phyloP scores from a whole-genome alignment of 1,140 invertebrate genomes.

The Vanessa atalanta region DNA sequence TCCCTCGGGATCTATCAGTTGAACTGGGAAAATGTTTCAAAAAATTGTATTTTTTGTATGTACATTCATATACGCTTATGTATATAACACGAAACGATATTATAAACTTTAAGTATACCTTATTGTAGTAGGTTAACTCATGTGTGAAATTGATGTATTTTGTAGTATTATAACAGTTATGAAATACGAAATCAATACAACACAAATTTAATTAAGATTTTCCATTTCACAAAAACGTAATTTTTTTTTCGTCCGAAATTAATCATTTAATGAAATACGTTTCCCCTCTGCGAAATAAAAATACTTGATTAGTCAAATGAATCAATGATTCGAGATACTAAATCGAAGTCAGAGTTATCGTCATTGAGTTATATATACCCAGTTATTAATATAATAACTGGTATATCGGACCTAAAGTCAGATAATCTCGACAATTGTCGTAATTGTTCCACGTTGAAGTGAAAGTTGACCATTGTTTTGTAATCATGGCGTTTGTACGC shows the following conservation, averaged over 20 bases:
- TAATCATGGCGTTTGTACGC: conserved; percentile 31
- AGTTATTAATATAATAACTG: conserved; percentile 46
- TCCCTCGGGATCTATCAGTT: no score
- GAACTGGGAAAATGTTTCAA: no score
- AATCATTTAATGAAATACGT: not conserved
- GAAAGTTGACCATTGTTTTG: conserved; percentile 46
- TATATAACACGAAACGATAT: no score
- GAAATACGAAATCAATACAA: not conserved
- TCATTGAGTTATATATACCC: conserved; percentile 24
- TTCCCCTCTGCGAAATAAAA: not conserved
- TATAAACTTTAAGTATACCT: no score
- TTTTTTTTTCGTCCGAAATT: not conserved
- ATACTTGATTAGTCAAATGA: not conserved
- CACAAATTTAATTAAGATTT: not conserved
- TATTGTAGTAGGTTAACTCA: no score
- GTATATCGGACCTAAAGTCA: conserved; percentile 37
- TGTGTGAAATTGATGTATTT: no score
- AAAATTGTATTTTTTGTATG: no score
- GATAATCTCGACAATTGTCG: conserved; percentile 40
- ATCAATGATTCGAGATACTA: conserved; percentile 9
- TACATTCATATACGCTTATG: no score
- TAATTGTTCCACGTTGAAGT: conserved; percentile 39
- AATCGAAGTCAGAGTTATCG: conserved; percentile 25
- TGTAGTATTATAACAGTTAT: not conserved
- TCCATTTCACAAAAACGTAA: not conserved